Evolutionary conservation across 2,797 vertebrate genomes (phyloP).

Genomic region (Ibycter americanus): DNA sequence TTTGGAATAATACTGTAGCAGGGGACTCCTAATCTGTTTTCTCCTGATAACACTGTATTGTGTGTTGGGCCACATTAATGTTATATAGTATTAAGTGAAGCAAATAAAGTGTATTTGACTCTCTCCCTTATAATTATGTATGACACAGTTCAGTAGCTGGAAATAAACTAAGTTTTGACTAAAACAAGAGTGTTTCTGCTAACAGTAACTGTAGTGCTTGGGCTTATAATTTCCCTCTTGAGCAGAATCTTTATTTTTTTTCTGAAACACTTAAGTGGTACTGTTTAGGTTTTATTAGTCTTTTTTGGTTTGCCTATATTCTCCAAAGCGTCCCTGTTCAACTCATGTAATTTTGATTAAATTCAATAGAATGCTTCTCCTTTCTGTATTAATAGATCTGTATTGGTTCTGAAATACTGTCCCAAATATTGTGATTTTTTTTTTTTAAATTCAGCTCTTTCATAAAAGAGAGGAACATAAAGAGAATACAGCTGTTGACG

Average conservation of each 20-base stretch:
- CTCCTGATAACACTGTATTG: not conserved
- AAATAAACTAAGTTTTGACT: conserved; percentile 2
- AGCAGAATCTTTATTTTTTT: not conserved
- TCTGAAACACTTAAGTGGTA: not conserved
- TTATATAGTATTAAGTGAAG: not conserved
- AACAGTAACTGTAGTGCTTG: not conserved
- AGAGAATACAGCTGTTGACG: not conserved
- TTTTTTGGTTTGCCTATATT: not conserved
- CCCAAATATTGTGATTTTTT: not conserved
- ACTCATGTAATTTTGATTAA: not conserved
- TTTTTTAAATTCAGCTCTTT: not conserved
- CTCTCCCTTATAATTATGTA: not conserved
- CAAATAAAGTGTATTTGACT: not conserved
- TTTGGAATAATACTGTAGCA: not conserved
- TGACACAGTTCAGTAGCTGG: not conserved
- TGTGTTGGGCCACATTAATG: not conserved
- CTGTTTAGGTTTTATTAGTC: not conserved
- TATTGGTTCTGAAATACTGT: not conserved
- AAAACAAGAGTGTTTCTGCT: not conserved
- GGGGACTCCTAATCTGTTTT: not conserved
- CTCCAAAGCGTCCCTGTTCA: not conserved
- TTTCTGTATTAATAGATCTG: not conserved
- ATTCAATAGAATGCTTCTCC: not conserved
- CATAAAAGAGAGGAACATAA: not conserved
- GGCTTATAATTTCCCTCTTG: conserved; percentile 1